Conservation (phyloP, 1,140 invertebrate species). For the Calephelis nemesis region DNA sequence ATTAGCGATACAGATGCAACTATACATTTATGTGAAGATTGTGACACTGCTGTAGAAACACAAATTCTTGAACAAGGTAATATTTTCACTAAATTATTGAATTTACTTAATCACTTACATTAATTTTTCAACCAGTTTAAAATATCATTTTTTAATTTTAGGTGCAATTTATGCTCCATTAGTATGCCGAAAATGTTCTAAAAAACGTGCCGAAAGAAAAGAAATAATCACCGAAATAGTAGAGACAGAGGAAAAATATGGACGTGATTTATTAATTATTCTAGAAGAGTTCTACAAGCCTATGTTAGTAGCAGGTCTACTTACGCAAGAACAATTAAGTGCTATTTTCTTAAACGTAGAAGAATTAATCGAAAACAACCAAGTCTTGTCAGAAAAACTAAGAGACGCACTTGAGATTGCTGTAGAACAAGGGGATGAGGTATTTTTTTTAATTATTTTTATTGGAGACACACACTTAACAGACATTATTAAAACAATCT, state of each 20-base stretch:
- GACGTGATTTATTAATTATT: constrained; percentile 93
- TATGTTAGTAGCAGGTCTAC: constrained; percentile 92
- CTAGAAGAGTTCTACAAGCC: constrained; percentile 96
- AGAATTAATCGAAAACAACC: constrained; percentile 94
- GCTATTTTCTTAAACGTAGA: constrained; percentile 96
- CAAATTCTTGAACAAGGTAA: constrained; percentile 83
- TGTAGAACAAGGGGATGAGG: constrained; percentile 85
- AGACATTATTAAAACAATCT: too few relatives aligned
- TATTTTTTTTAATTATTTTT: constrained; percentile 23
- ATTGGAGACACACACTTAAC: too few relatives aligned
- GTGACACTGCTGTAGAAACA: constrained; percentile 85
- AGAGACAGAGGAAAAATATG: constrained; percentile 97
- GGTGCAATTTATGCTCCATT: constrained; percentile 87
- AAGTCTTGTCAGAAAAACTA: constrained; percentile 90
- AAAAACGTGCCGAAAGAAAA: constrained; percentile 92
- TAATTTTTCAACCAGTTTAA: neutral
- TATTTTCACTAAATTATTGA: neutral
- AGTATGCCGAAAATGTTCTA: constrained; percentile 92
- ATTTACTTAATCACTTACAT: neutral
- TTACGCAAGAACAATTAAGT: constrained; percentile 90
- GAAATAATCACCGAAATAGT: constrained; percentile 97
- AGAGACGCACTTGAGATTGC: constrained; percentile 93
- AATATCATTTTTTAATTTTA: constrained; percentile 35
- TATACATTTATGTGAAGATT: constrained; percentile 87
- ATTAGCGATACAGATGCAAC: constrained; percentile 70